Evolutionary conservation across 2,797 vertebrate genomes (phyloP), one percentile per base, ranked within the genome.

Genomic region (Takifugu ocellatus): DNA sequence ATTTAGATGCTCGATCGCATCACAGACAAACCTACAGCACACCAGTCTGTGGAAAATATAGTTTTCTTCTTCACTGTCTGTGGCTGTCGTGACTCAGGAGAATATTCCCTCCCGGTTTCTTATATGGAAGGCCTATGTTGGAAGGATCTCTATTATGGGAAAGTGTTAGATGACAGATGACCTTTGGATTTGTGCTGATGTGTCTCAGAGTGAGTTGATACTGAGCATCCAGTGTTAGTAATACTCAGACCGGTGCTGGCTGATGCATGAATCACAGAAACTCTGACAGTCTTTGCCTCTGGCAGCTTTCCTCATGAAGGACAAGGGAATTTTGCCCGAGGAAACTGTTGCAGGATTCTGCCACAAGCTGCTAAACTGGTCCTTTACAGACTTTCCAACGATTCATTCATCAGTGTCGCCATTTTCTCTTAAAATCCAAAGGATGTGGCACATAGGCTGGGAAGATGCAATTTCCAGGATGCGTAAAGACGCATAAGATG

Each of bases 221-320:
- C 63, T 25, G 55, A 62, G 61, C 67, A 55, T 21, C 46, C 49
- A 46, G 67, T 69, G 73, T 73, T 65, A 72, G 49, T 67, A 72
- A 68, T 56, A 55, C 63, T 66, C 26, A 29, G 63, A 50, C 61
- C 25, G 39, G 48, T 59, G 70, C 61, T 63, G 60, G 51, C 69
- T 56, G 64, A 76, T 45, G 61, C 59, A 68, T 77, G 75, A 81
- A 60, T 77, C 81, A 79, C n/a, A 55, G 51, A 61, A 61, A 68
- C 64, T 48, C 55, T 65, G 55, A 24, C 63, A 50, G 61, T 54
- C 49, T 55, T 43, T 63, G 57, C 66, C 70, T 63, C 21, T 56
- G 60, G 61, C 70, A 70, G 48, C 46, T 15, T 58, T 73, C 56
- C 10, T 47, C 67, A 11, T 74, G 57, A 60, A 49, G n/a, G 49